Evolutionary conservation across 64 coral and sea anemone species (phyloP).

Genomic region (Stichodactyla helianthus): DNA sequence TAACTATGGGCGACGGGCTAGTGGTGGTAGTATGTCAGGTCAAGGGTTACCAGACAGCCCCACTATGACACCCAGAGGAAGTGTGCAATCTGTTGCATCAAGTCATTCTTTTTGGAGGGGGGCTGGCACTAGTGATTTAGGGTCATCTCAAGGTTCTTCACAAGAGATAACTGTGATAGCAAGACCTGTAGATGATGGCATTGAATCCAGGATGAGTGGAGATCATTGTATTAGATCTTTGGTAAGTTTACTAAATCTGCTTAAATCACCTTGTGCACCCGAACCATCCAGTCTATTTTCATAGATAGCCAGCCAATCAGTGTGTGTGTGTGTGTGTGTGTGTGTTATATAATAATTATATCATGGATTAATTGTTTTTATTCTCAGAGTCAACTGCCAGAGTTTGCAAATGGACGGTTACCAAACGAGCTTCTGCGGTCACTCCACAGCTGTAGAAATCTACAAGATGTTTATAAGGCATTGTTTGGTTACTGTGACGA

Average conservation of each 20-base stretch:
- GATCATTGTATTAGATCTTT: slow-evolving; percentile 73
- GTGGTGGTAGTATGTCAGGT: slow-evolving; percentile 16
- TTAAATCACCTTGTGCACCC: too few relatives aligned
- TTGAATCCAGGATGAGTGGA: slow-evolving; percentile 41
- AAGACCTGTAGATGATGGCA: slow-evolving; percentile 51
- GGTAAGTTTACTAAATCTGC: slow-evolving; percentile 40
- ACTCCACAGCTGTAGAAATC: slow-evolving; percentile 62
- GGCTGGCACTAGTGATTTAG: slow-evolving; percentile 78
- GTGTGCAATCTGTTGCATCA: slow-evolving; percentile 59
- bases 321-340: background rate
- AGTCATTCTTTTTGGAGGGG: slow-evolving; percentile 71
- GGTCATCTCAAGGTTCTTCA: slow-evolving; percentile 69
- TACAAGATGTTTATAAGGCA: slow-evolving; percentile 83
- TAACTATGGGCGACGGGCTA: slow-evolving; percentile 15
- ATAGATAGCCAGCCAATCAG: too few relatives aligned
- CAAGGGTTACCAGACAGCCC: slow-evolving; percentile 26
- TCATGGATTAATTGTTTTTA: background rate
- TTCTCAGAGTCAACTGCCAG: slow-evolving; percentile 71
- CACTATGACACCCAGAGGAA: slow-evolving; percentile 56
- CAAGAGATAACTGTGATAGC: slow-evolving; percentile 76
- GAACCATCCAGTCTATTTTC: too few relatives aligned
- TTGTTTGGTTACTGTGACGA: slow-evolving; percentile 85
- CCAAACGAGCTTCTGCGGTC: slow-evolving; percentile 63
- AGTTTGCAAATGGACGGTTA: slow-evolving; percentile 75
- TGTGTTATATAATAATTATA: background rate